phyloP scores from a whole-genome alignment of 2,888 invertebrate species.

The Strigamia crassipes region DNA sequence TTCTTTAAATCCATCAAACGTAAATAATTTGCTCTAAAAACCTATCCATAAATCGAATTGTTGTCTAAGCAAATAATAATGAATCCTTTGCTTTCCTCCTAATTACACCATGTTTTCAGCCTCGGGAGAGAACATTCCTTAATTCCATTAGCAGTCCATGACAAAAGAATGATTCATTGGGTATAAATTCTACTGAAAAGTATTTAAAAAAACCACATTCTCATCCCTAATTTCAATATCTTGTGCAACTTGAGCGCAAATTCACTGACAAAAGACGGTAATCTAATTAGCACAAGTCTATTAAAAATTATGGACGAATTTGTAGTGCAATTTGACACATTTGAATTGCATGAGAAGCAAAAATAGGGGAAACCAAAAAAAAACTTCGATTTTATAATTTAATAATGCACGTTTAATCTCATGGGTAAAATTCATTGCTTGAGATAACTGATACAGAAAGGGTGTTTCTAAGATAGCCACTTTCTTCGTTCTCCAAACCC shows the following conservation, averaged over 20 bases:
- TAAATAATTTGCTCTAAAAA: not conserved
- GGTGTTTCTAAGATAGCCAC: not conserved
- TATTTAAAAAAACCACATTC: constrained; percentile 35
- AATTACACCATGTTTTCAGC: constrained; percentile 18
- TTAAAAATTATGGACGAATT: constrained; percentile 42
- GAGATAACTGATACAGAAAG: constrained; percentile 31
- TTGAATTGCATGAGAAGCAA: constrained; percentile 31
- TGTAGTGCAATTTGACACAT: constrained; percentile 42
- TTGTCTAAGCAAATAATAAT: constrained; percentile 42
- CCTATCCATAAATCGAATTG: constrained; percentile 33
- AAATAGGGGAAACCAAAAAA: not conserved
- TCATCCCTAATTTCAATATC: constrained; percentile 33
- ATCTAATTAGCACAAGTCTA: constrained; percentile 39
- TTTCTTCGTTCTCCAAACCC: not conserved
- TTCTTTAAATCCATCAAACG: not conserved
- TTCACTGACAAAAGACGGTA: constrained; percentile 28
- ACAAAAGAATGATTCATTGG: constrained; percentile 42
- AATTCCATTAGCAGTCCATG: constrained; percentile 35
- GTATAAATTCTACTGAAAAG: constrained; percentile 24
- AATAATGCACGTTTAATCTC: constrained; percentile 35
- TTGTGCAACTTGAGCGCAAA: constrained; percentile 26
- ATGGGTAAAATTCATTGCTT: constrained; percentile 33
- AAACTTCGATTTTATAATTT: constrained; percentile 33
- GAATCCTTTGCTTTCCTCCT: constrained; percentile 40
- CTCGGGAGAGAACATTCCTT: constrained; percentile 32